Conservation (phyloP, 2,888 invertebrate genomes). For the Craniophora ligustri region DNA sequence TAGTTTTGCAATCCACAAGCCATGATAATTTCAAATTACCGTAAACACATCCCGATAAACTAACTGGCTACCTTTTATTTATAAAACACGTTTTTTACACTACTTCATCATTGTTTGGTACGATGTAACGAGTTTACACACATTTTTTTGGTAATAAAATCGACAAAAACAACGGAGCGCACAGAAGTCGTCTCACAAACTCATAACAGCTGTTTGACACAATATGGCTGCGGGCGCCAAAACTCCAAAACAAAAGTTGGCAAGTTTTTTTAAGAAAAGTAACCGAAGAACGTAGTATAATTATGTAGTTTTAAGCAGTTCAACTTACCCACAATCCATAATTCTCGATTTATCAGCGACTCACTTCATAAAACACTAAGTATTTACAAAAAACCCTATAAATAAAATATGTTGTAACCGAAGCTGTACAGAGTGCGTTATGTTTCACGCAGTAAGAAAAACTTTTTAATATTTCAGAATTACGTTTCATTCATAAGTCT, state of each 20-base stretch:
- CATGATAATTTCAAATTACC: conserved; percentile 67
- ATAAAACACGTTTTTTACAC: conserved; percentile 53
- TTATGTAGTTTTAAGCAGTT: neutral
- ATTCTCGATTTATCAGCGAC: conserved; percentile 21
- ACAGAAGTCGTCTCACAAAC: conserved; percentile 67
- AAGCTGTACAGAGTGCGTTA: conserved; percentile 40
- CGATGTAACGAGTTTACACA: conserved; percentile 50
- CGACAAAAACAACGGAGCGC: conserved; percentile 73
- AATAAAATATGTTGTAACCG: conserved; percentile 23
- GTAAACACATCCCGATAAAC: conserved; percentile 61
- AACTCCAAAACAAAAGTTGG: conserved; percentile 82
- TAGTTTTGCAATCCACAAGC: conserved; percentile 79
- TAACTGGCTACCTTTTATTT: conserved; percentile 52
- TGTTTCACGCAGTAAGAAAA: conserved; percentile 24
- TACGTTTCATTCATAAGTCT: neutral
- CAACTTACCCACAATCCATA: conserved; percentile 75
- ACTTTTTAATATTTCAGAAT: neutral
- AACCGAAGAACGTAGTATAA: conserved; percentile 9
- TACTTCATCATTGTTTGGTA: conserved; percentile 65
- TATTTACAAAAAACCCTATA: conserved; percentile 18
- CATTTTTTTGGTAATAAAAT: conserved; percentile 68
- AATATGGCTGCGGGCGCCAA: conserved; percentile 87
- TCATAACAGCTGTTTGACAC: conserved; percentile 83
- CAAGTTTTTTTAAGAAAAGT: conserved; percentile 17
- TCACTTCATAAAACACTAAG: conserved; percentile 8